Conservation (phyloP, 2,113 vertebrate species). For the Pelvicachromis taeniatus region DNA sequence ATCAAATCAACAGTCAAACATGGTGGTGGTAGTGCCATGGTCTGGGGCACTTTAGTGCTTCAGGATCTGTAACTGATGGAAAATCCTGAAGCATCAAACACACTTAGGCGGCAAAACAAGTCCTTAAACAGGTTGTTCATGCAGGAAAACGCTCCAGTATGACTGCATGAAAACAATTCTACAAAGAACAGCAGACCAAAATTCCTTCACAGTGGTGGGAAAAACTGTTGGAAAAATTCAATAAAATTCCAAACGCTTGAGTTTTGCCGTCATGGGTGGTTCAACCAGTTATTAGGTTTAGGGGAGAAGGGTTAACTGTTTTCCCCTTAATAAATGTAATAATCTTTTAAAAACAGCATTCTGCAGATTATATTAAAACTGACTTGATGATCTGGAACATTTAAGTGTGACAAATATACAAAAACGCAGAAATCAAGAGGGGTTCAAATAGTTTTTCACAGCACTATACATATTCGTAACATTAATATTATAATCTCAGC, state of each 20-base stretch:
- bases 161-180: background rate
- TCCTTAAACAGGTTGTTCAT: background rate
- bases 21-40: background rate
- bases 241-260: background rate
- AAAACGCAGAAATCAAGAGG: background rate
- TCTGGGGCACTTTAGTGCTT: background rate
- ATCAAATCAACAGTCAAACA: background rate
- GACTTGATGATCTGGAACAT: background rate
- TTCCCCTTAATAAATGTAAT: background rate
- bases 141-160: background rate
- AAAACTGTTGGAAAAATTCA: too few species aligned
- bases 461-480: accelerated
- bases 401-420: background rate
- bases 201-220: background rate
- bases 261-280: background rate
- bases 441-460: background rate
- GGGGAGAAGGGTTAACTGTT: background rate
- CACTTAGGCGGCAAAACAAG: background rate
- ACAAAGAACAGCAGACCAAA: background rate
- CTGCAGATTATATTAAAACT: accelerated
- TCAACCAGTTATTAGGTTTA: background rate
- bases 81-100: background rate
- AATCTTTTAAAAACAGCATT: background rate
- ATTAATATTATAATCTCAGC: accelerated
- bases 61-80: background rate